Evolutionary conservation across 1,140 invertebrate genomes (phyloP), one percentile per base, ranked within the genome.

Genomic region (Diabrotica virgifera): DNA sequence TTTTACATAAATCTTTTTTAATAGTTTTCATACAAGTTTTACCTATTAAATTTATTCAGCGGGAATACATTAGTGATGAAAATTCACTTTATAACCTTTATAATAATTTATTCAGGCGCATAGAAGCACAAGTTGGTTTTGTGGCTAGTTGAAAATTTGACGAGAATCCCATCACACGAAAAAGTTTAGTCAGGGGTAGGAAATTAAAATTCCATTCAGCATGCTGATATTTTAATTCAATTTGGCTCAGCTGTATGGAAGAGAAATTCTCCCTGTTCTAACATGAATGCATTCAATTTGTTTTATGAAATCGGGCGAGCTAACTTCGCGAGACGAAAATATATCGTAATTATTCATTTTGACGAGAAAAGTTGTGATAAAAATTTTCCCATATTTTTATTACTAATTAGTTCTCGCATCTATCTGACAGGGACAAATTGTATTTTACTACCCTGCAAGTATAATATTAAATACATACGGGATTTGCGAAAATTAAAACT

Each of bases 331-430:
- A 12, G 55, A 57, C 36, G 55, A 36, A 57, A 40, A 57, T 57
- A 37, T 57, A 57, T 57, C 55, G 55, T 57, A 57, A 57, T 57
- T 57, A 57, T 57, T 57, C 55, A 57, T 57, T 57, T 57, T 57
- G 55, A 57, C n/a, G 55, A 37, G 55, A 57, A 36, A 10, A 36
- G 36, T 36, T 57, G 24, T n/a, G 10, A 12, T 24, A 57, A 7
- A 57, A 36, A 57, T 57, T 57, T 11, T 36, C 10, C 24, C n/a
- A 36, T 36, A 37, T 36, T 37, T 36, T 57, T 57, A 57, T 36
- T 57, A 37, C 35, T 57, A 36, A 37, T 57, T 37, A 36, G 12
- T 55, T 14, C 8, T 36, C n/a, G 36, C n/a, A 57, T 57, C 36
- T 37, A 57, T 57, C 10, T 57, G 40, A 46, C 40, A n/a, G 5